Base-by-base conservation (phyloP, 2,797 vertebrate species). In the Austrolebias charrua region DNA sequence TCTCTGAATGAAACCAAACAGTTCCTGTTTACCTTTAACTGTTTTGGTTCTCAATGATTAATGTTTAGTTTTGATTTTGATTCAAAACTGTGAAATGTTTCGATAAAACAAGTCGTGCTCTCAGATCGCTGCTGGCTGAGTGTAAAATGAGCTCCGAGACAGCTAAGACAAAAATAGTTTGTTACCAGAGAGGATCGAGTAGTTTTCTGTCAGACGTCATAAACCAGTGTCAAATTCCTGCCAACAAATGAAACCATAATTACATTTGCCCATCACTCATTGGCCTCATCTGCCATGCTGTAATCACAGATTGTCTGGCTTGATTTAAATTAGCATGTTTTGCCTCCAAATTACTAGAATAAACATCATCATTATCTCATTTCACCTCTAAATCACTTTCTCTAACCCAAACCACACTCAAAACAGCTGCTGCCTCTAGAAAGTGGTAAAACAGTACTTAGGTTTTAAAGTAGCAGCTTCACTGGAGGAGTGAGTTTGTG, bases 321-420 rank as follows among this genome's bases (percentile, higher is more conserved):
- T 71, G 66, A 74, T 81, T 83, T 85, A 81, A 84, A 81, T 83
- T 63, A 82, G 78, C 65, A 78, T 80, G 75, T 79, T 82, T 83
- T 80, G 61, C 48, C 53, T 74, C 65, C 78, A 74, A 79, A 87
- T 83, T 70, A 80, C 79, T 60, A 70, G 67, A 78, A 75, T 40
- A 70, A 85, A 84, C 78, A 78, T 83, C 74, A 71, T 88, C 75
- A 84, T 88, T 83, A 86, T 86, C 83, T 62, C 78, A 48, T 78
- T 78, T 69, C 68, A 81, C 73, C 77, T 80, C 73, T 82, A 81
- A 87, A 85, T 86, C 82, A 89, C 76, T 81, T 78, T 80, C 82
- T 81, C 77, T 46, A 71, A 64, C 66, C 55, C 65, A 20, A 6
- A 80, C 87, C 81, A 11, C 81, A 75, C 65, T 80, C 68, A 69